Percentiles rank a stretch among this genome's conserved stretches.
phyloP scores from a whole-genome alignment of 1,140 invertebrate species.

The Diorhabda carinulata region DNA sequence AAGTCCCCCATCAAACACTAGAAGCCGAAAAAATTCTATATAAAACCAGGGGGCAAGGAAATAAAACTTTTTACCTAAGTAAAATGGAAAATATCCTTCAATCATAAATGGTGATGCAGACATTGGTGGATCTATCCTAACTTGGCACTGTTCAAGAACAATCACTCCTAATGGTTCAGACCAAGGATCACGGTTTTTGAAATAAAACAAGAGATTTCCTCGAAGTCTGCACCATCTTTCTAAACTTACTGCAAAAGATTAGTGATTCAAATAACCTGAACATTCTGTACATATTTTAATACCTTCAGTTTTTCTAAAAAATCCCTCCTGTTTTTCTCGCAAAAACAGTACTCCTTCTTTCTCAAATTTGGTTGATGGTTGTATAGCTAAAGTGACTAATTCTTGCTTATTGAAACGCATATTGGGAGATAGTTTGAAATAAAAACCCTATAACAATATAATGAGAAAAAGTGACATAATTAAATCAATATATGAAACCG shows the following conservation, averaged over 20 bases:
- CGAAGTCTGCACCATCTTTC: conserved; percentile 87
- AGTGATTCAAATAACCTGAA: too few relatives aligned
- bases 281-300: conserved; percentile 43
- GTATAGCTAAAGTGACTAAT: conserved; percentile 75
- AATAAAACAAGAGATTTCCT: conserved; percentile 92
- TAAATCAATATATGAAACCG: too few relatives aligned
- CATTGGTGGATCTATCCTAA: conserved; percentile 64
- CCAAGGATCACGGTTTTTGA: conserved; percentile 84
- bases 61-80: conserved; percentile 55
- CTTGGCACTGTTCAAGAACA: conserved; percentile 79
- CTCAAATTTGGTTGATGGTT: conserved; percentile 84
- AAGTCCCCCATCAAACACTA: conserved; percentile 79
- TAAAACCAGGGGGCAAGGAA: not conserved
- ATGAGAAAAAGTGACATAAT: too few relatives aligned
- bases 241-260: conserved; percentile 61
- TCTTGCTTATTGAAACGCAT: conserved; percentile 93
- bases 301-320: conserved; percentile 89
- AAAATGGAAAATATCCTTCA: conserved; percentile 63
- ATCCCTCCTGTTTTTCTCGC: conserved; percentile 83
- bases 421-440: conserved; percentile 7
- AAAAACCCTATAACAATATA: conserved; percentile 3
- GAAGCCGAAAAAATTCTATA: conserved; percentile 21
- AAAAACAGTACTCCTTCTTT: conserved; percentile 86
- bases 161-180: conserved; percentile 84
- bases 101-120: conserved; percentile 50